phyloP scores from a whole-genome alignment of 2,797 vertebrate species.

The Menidia menidia region DNA sequence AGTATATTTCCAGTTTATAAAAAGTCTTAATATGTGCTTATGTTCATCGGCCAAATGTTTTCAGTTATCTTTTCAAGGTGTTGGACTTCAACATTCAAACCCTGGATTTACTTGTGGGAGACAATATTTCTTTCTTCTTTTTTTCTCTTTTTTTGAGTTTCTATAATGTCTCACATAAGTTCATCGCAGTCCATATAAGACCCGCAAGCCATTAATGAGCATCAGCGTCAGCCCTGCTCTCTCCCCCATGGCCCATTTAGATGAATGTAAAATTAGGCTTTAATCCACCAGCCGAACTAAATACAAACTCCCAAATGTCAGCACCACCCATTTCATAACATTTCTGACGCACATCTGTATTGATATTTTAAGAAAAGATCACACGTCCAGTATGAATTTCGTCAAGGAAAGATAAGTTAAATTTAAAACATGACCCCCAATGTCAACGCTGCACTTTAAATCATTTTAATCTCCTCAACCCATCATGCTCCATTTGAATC shows the following conservation, averaged over 20 bases:
- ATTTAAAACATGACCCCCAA: constrained; percentile 40
- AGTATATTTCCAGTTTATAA: constrained; percentile 5
- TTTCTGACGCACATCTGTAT: constrained; percentile 37
- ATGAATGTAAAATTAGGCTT: constrained; percentile 81
- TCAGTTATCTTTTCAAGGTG: constrained; percentile 10
- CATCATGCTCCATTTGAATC: constrained; percentile 45
- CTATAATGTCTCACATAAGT: constrained; percentile 58
- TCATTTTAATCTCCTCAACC: constrained; percentile 56
- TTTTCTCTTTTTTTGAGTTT: constrained; percentile 33
- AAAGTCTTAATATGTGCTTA: neutral
- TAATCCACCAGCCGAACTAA: constrained; percentile 76
- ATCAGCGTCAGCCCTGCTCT: constrained; percentile 52
- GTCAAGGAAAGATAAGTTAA: constrained; percentile 50
- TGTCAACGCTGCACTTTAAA: constrained; percentile 56
- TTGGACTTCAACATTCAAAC: neutral
- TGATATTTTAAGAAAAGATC: constrained; percentile 3
- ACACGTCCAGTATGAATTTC: constrained; percentile 15
- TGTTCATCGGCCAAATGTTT: neutral
- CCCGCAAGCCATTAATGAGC: constrained; percentile 74
- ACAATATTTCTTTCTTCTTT: neutral
- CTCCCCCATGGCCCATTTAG: constrained; percentile 76
- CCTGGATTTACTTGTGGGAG: no score
- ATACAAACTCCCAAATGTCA: constrained; percentile 70
- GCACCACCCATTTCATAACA: constrained; percentile 63
- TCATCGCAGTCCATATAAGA: constrained; percentile 64